phyloP scores from a whole-genome alignment of 1,140 invertebrate species.

The Drosophila santomea region DNA sequence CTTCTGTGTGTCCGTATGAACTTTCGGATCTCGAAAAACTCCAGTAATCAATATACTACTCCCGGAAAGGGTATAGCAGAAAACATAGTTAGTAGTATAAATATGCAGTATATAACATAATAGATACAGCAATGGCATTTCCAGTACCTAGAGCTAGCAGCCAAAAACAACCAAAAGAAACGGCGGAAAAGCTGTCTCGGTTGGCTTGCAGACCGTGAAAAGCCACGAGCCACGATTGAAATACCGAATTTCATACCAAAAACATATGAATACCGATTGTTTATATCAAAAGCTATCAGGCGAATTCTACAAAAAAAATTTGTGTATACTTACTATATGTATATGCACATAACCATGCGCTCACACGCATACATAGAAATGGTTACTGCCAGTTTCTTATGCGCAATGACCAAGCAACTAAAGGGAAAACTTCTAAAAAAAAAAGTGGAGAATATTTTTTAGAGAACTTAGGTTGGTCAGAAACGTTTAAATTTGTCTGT shows the following conservation, averaged over 20 bases:
- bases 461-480: no score
- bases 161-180: slow-evolving; percentile 71
- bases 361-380: not conserved
- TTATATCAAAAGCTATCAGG: slow-evolving; percentile 64
- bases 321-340: not conserved
- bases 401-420: not conserved
- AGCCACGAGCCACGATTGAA: slow-evolving; percentile 83
- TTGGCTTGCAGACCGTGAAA: slow-evolving; percentile 82
- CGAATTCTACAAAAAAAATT: slow-evolving; percentile 17
- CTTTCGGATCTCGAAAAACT: not conserved
- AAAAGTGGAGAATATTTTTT: not conserved
- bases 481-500: no score
- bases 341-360: not conserved
- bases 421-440: not conserved
- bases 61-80: slow-evolving; percentile 3
- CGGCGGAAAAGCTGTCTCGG: slow-evolving; percentile 77
- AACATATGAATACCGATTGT: slow-evolving; percentile 79
- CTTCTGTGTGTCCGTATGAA: not conserved
- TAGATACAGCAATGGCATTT: slow-evolving; percentile 39
- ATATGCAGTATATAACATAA: slow-evolving; percentile 22
- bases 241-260: slow-evolving; percentile 82
- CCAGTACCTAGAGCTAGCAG: slow-evolving; percentile 56
- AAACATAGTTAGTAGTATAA: slow-evolving; percentile 28
- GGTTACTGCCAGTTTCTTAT: not conserved
- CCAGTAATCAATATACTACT: not conserved